Evolutionary conservation across 2,797 vertebrate genomes (phyloP), one percentile per base, ranked within the genome.

Genomic region (Euthynnus affinis): DNA sequence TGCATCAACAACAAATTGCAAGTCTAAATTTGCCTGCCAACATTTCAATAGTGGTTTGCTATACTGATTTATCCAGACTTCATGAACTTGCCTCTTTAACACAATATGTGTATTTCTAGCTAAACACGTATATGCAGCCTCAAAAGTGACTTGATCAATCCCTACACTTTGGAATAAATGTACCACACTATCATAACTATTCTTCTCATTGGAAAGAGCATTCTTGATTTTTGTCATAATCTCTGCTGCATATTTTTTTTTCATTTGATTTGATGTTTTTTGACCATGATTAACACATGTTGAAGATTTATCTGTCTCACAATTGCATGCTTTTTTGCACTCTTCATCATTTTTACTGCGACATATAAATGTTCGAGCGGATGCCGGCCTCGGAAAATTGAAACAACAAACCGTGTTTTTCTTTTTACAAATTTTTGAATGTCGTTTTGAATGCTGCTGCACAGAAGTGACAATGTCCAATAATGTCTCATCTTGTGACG

Each of bases 11-110:
- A 53, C 27, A 57, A 23, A 77, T 2, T 77, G 59, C 1, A 78
- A 60, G 3, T 42, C 55, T 0, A 73, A 27, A 49, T 79, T 79
- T 1, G 62, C 76, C 60, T 78, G 72, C 76, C 53, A 71, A 5
- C 34, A 60, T n/a, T 42, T 48, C 12, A 75, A 62, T 0, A 62
- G 18, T 12, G 6, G 10, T 1, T 29, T 34, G 2, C 40, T 69
- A 20, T 66, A 67, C 1, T 79, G 55, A 67, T 72, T 67, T 3
- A 79, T 32, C 76, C 29, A 77, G 7, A 71, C 14, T 1, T 57
- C 60, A 5, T 57, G 32, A 17, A 34, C 34, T 2, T 44, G 17
- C 5, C 66, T 62, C 22, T 69, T 69, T n/a, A 69, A 53, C 0
- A 64, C 42, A 0, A 74, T 53, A 3, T 2, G 12, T 13, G 14